phyloP scores from a whole-genome alignment of 2,888 invertebrate species.

The Parapristionchus giblindavisi region DNA sequence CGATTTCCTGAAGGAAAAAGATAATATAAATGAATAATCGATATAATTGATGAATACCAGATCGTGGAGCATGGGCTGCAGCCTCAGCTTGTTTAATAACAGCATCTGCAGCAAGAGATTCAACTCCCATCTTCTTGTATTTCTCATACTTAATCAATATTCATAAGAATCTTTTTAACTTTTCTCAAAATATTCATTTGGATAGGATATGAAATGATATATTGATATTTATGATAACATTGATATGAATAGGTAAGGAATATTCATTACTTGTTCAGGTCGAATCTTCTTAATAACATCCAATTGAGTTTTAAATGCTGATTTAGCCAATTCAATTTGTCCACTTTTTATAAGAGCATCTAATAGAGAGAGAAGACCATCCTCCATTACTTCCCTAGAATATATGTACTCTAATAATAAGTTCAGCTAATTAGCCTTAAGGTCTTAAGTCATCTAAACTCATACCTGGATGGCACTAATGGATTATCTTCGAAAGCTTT shows the following conservation, averaged over 20 bases:
- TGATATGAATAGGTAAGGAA: neutral
- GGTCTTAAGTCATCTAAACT: neutral
- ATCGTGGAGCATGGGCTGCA: constrained; percentile 40
- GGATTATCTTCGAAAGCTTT: constrained; percentile 29
- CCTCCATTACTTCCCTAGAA: constrained; percentile 15
- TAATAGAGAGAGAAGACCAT: constrained; percentile 36
- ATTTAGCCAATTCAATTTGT: constrained; percentile 65
- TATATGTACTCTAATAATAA: too few relatives aligned
- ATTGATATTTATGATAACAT: neutral
- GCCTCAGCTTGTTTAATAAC: constrained; percentile 61
- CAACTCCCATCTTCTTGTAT: constrained; percentile 59
- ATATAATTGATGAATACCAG: constrained; percentile 9
- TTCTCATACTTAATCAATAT: constrained; percentile 55
- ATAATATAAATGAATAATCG: too few relatives aligned
- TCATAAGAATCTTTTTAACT: too few relatives aligned
- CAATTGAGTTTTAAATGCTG: constrained; percentile 62
- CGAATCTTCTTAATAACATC: constrained; percentile 63
- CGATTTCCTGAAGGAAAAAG: constrained; percentile 57
- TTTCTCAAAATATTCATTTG: too few relatives aligned
- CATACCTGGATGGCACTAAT: constrained; percentile 24
- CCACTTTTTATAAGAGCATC: constrained; percentile 65
- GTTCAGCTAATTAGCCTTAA: neutral
- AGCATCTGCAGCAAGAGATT: constrained; percentile 62
- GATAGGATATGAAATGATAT: too few relatives aligned
- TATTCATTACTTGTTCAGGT: constrained; percentile 53